Conservation (phyloP, 2,113 vertebrate species). For the Cyprinodon tularosa region DNA sequence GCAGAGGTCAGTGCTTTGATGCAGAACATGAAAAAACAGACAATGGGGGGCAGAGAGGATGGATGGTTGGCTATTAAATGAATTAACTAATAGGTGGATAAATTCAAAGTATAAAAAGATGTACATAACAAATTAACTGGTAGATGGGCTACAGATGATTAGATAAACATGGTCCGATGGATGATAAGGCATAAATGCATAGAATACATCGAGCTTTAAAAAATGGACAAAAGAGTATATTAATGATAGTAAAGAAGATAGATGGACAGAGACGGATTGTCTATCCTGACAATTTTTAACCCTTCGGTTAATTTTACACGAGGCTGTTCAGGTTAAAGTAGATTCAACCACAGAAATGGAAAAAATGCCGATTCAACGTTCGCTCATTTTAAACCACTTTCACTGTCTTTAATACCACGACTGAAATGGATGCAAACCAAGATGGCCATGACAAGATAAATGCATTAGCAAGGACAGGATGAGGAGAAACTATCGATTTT, state of each 20-base stretch:
- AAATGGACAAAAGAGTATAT: too few relatives aligned
- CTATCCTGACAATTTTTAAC: too few relatives aligned
- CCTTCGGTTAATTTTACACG: neutral
- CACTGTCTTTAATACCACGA: conserved; percentile 14
- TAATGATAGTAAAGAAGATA: too few relatives aligned
- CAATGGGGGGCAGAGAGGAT: neutral
- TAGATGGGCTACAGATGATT: too few relatives aligned
- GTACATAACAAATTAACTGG: too few relatives aligned
- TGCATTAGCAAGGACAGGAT: conserved; percentile 55
- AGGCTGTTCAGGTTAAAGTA: neutral
- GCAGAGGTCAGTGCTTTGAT: neutral
- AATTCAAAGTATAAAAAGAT: too few relatives aligned
- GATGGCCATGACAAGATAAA: conserved; percentile 43
- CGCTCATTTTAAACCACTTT: conserved; percentile 2
- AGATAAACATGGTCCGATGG: too few relatives aligned
- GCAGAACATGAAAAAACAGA: neutral
- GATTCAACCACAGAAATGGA: too few relatives aligned
- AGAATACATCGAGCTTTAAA: too few relatives aligned
- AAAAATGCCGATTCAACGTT: neutral
- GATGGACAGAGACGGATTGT: neutral
- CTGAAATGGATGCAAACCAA: conserved; percentile 43
- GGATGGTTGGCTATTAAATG: neutral
- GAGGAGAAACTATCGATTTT: conserved; percentile 40
- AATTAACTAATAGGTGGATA: too few relatives aligned
- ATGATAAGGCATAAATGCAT: too few relatives aligned